Conservation (phyloP, 1,140 invertebrate species). For the Philotrypesis tridentata region DNA sequence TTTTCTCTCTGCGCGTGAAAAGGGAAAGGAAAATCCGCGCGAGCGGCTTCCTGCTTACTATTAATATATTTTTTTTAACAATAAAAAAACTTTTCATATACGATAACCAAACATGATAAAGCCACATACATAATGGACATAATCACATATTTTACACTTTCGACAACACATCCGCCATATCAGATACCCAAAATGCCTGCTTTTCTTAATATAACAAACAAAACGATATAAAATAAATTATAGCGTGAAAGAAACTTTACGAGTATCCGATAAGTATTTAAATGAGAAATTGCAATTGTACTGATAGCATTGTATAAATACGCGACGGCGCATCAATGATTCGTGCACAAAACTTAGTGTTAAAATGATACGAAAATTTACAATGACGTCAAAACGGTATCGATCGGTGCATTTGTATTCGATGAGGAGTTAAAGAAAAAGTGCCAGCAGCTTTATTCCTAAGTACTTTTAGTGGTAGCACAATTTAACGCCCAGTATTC, state of each 20-base stretch:
- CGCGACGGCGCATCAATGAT: not conserved
- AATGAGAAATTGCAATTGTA: slow-evolving; percentile 30
- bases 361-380: slow-evolving; percentile 31
- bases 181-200: slow-evolving; percentile 39
- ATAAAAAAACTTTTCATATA: not conserved
- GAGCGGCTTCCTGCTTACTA: not conserved
- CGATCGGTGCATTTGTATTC: slow-evolving; percentile 2
- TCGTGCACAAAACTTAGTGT: slow-evolving; percentile 26
- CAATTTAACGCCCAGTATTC: not conserved
- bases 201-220: slow-evolving; percentile 2
- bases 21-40: not conserved
- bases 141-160: slow-evolving; percentile 40
- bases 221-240: not conserved
- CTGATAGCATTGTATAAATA: not conserved
- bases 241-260: slow-evolving; percentile 7
- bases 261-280: slow-evolving; percentile 13
- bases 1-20: not conserved
- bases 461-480: not conserved
- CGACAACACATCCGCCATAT: slow-evolving; percentile 35
- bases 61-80: slow-evolving; percentile 17
- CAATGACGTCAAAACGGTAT: slow-evolving; percentile 25
- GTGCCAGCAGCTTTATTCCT: not conserved
- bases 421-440: not conserved
- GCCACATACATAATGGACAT: too few species aligned
- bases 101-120: slow-evolving; percentile 12